Evolutionary conservation across 2,888 invertebrate species (phyloP).

Genomic region (Tetanocera ferruginea): DNA sequence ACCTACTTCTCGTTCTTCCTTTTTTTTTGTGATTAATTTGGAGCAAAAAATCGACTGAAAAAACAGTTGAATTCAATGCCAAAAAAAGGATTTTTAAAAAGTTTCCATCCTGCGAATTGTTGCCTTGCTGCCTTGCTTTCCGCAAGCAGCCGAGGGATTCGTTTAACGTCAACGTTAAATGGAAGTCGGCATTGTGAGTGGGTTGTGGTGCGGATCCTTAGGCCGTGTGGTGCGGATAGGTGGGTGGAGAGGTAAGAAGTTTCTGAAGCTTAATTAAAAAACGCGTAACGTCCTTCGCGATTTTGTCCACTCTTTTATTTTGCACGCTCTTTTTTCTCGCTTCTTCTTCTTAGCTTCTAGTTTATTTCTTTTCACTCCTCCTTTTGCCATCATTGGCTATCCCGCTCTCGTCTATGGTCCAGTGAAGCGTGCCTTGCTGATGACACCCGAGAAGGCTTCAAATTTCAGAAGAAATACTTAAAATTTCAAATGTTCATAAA

Average conservation of each 20-base stretch:
- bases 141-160: neutral
- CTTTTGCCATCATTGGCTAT: neutral
- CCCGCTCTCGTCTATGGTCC: neutral
- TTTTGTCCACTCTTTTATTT: slow-evolving; percentile 3
- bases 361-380: neutral
- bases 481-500: slow-evolving; percentile 5
- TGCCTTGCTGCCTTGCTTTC: neutral
- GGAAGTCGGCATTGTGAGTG: neutral
- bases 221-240: neutral
- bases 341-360: too few species aligned
- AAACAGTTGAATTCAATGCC: slow-evolving; percentile 3
- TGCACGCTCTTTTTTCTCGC: too few species aligned
- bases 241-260: neutral
- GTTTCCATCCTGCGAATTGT: neutral
- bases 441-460: neutral
- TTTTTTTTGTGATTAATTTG: neutral
- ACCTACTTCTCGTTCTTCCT: neutral
- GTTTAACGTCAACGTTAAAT: neutral
- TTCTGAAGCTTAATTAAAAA: slow-evolving; percentile 3
- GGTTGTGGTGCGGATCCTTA: neutral
- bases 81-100: neutral
- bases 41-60: neutral
- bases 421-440: neutral
- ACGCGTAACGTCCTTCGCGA: slow-evolving; percentile 1
- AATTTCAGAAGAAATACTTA: neutral